Evolutionary conservation across 2,888 invertebrate genomes (phyloP), one percentile per base, ranked within the genome.

Genomic region (Tolmerus cingulatus): DNA sequence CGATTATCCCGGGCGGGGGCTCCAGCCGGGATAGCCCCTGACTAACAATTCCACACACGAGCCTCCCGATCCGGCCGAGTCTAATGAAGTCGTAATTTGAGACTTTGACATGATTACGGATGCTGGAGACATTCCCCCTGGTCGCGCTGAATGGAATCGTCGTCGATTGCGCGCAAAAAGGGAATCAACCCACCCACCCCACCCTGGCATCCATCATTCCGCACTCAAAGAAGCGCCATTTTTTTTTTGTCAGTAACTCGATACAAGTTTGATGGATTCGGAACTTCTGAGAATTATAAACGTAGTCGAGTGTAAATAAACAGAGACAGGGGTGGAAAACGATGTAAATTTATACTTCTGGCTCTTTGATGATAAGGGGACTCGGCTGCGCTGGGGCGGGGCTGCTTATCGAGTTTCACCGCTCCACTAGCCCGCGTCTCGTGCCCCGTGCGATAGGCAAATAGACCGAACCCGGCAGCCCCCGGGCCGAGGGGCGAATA

Each of bases 51-150:
- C 37, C 74, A 74, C 74, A 74, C 77, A 86, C 86, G 86, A 55
- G 86, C 77, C 86, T 77, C 8, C 16, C 23, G n/a, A 19, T 34
- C 8, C 16, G 19, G 23, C 51, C 5, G 43, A 77, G 77, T 86
- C 77, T 86, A 86, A 86, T 86, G 86, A 86, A 86, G 55, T 86
- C 37, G 86, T 86, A 86, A 86, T 86, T 77, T 77, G 76, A 86
- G 86, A 86, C 86, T 86, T 77, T 86, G 86, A 76, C 86, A 86
- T 86, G 86, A 86, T 86, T 86, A 55, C 55, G 77, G 19, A 86
- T 55, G 77, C 77, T 77, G 46, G 34, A 55, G 76, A 51, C 77
- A 77, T 55, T 55, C 23, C 19, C 77, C 55, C 37, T 37, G 16
- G 40, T 12, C 12, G 66, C 7, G 27, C 19, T 66, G 66, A 27